phyloP scores from a whole-genome alignment of 2,888 invertebrate genomes.

The Gymnocheta viridis region DNA sequence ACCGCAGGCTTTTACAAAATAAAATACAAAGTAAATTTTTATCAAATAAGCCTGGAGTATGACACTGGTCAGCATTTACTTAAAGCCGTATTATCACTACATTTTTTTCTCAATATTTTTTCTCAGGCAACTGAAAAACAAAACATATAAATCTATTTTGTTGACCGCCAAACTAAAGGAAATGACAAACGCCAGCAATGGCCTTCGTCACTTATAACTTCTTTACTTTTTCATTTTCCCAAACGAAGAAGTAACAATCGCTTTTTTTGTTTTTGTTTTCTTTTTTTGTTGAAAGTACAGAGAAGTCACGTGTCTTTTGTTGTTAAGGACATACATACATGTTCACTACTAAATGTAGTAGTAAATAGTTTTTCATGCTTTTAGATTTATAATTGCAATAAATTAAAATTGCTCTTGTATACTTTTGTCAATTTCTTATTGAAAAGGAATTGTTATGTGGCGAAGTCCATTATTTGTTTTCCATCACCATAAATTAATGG shows the following conservation, averaged over 20 bases:
- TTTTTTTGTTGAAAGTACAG: slow-evolving; percentile 4
- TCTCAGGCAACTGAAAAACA: not conserved
- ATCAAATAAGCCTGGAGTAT: slow-evolving; percentile 60
- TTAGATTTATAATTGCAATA: slow-evolving; percentile 66
- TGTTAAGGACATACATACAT: slow-evolving; percentile 38
- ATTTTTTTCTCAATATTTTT: slow-evolving; percentile 13
- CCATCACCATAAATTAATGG: slow-evolving; percentile 56
- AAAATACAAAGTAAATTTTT: slow-evolving; percentile 60
- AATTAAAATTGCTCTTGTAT: slow-evolving; percentile 61
- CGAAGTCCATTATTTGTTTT: slow-evolving; percentile 60
- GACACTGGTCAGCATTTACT: slow-evolving; percentile 75
- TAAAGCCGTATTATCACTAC: slow-evolving; percentile 72
- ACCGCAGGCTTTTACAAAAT: slow-evolving; percentile 50
- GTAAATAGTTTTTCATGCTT: slow-evolving; percentile 62
- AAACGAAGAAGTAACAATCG: slow-evolving; percentile 4
- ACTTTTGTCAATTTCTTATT: slow-evolving; percentile 61
- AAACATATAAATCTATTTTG: slow-evolving; percentile 75
- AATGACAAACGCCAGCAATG: slow-evolving; percentile 66
- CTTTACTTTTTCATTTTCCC: slow-evolving; percentile 14
- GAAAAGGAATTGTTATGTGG: slow-evolving; percentile 62
- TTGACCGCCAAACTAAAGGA: slow-evolving; percentile 68
- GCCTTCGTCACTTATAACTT: slow-evolving; percentile 58
- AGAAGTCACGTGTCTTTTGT: slow-evolving; percentile 68
- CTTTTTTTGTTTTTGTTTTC: slow-evolving; percentile 10
- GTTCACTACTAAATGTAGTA: slow-evolving; percentile 31